Evolutionary conservation across 92 coral and sea anemone species (phyloP), one percentile per base, ranked within the genome.

Genomic region (Phymanthus crucifer): DNA sequence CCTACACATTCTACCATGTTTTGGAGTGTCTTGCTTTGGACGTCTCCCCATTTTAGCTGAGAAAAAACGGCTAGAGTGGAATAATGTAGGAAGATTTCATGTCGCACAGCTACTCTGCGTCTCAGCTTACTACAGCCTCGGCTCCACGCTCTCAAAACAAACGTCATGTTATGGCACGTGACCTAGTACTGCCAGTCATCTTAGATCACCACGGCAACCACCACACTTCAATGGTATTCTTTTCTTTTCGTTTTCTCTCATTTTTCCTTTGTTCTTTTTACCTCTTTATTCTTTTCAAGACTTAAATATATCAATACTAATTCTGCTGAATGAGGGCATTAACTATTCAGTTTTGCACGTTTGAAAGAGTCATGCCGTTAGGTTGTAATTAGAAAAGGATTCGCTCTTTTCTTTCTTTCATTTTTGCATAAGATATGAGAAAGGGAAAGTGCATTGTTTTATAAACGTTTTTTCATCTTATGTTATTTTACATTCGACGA

Each of bases 121-220:
- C 89, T 90, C 92, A 75, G 88, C 89, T 85, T 87, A 92, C 97
- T 92, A 87, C 89, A 87, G 97, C 97, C 97, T 92, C 97, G 88
- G 83, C 83, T 87, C 78, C 88, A 84, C 76, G 85, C 86, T 85
- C 86, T 86, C 89, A 92, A 90, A 92, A 93, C 92, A 89, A 90
- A 92, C 97, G 97, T 92, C 97, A 92, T 92, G 97, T 92, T 92
- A 77, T 85, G 93, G 77, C 97, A 92, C 97, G 97, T 92, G 97
- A 92, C 74, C 70, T 32, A 36, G 61, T 74, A 45, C 77, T 75
- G 71, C 86, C 77, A 57, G 69, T 67, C 77, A 56, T 80, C 65
- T 6, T 33, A 66, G 57, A 78, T 82, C 77, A 65, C 86, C 57
- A 57, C 35, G 83, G 65, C 69, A 67, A 70, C 70, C 45, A 66